Evolutionary conservation across 2,797 vertebrate species (phyloP).

Genomic region (Ceryle rudis): DNA sequence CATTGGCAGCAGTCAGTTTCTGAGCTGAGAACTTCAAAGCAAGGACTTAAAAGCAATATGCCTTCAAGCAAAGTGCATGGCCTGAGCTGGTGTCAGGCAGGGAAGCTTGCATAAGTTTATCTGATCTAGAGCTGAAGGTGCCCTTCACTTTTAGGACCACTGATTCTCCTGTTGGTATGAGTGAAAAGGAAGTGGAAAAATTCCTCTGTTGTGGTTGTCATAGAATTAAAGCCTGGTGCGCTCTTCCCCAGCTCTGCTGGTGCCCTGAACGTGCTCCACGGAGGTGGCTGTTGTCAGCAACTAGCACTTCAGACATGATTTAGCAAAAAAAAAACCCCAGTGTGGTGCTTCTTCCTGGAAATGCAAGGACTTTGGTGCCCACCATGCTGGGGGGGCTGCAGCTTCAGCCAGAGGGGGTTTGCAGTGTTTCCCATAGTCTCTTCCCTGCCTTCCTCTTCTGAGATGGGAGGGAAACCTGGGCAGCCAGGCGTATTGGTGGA

Average conservation of each 20-base stretch:
- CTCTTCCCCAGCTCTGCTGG: neutral
- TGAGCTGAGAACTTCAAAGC: neutral
- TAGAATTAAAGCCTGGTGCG: neutral
- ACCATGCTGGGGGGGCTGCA: neutral
- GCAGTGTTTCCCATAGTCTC: neutral
- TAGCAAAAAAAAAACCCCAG: neutral
- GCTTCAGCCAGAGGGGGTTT: neutral
- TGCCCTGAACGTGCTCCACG: neutral
- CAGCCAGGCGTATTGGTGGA: neutral
- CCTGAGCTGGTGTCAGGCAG: neutral
- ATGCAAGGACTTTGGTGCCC: too few species aligned
- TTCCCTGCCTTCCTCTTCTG: neutral
- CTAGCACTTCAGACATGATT: neutral
- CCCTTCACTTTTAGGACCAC: neutral
- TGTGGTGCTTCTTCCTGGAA: neutral
- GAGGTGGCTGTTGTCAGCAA: neutral
- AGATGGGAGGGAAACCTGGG: neutral
- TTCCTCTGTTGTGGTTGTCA: neutral
- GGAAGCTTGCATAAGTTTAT: neutral
- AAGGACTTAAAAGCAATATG: neutral
- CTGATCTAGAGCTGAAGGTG: neutral
- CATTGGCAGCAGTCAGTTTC: neutral
- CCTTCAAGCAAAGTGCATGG: neutral
- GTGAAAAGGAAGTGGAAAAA: constrained; percentile 25
- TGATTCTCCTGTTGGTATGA: neutral